Percentiles rank a stretch among this genome's conserved stretches.
Evolutionary conservation across 2,113 vertebrate species (phyloP).

Genomic region (Corynorhinus townsendii): DNA sequence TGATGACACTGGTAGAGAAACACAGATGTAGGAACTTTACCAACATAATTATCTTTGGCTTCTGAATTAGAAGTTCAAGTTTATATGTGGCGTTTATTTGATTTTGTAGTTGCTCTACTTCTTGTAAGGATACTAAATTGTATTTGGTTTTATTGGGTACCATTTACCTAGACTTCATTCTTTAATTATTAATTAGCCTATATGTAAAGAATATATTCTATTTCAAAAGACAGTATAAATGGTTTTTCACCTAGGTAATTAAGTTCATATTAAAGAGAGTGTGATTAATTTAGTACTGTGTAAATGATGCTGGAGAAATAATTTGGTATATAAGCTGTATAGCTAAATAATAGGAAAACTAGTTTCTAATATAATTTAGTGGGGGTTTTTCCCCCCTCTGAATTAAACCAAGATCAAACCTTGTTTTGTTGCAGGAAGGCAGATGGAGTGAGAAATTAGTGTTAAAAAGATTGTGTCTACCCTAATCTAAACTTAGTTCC

Average conservation of each 20-base stretch:
- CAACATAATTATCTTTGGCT: background rate
- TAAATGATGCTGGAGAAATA: slow-evolving; percentile 2
- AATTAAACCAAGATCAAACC: background rate
- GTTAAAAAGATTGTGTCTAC: slow-evolving; percentile 5
- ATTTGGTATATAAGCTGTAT: background rate
- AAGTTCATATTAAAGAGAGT: background rate
- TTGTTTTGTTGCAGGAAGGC: background rate
- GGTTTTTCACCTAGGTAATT: background rate
- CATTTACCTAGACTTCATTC: background rate
- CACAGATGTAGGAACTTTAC: background rate
- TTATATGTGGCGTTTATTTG: background rate
- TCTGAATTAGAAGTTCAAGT: background rate
- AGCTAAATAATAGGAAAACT: slow-evolving; percentile 14
- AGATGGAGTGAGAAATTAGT: background rate
- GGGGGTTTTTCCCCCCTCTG: background rate
- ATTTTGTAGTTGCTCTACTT: slow-evolving; percentile 20
- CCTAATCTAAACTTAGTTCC: slow-evolving; percentile 26
- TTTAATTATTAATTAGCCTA: slow-evolving; percentile 6
- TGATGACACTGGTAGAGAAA: background rate
- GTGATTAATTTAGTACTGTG: background rate
- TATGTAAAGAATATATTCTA: background rate
- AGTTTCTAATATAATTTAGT: background rate
- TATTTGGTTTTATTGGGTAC: slow-evolving; percentile 27
- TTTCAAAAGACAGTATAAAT: background rate
- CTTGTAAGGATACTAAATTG: slow-evolving; percentile 26